These are phyloP conservation scores for Drosophila falleni DNA, from an alignment of 2,888 invertebrate genomes.

Conservation along the genomic window DNA sequence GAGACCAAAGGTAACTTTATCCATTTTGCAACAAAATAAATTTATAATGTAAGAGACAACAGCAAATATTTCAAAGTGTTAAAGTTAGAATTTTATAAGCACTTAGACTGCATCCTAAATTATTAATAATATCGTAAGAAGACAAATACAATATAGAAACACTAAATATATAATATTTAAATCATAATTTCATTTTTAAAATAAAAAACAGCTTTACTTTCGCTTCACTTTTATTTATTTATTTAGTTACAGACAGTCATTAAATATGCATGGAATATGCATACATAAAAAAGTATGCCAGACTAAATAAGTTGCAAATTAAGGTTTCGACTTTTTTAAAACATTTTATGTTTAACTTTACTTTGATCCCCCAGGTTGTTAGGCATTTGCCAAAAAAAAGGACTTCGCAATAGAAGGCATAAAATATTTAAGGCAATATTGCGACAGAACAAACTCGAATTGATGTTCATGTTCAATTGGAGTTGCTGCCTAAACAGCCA, in stretches of 20 bases:
- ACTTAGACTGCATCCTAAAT: not conserved
- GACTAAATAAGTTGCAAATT: constrained; percentile 24
- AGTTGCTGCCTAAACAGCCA: constrained; percentile 47
- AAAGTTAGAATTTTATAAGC: not conserved
- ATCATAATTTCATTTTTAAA: too few species aligned
- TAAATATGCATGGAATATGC: constrained; percentile 7
- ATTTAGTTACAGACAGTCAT: not conserved
- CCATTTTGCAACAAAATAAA: constrained; percentile 5
- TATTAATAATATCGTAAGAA: not conserved
- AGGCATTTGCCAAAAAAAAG: not conserved
- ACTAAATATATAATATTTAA: too few species aligned
- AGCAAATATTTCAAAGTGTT: not conserved
- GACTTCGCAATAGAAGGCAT: constrained; percentile 35
- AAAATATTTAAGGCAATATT: constrained; percentile 70
- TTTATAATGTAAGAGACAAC: not conserved
- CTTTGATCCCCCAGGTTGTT: constrained; percentile 1
- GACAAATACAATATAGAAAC: not conserved
- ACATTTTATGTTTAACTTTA: constrained; percentile 12
- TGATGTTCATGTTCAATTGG: constrained; percentile 66
- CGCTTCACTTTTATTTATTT: not conserved
- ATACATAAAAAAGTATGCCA: not conserved
- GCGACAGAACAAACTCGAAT: constrained; percentile 57
- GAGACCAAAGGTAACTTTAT: constrained; percentile 17
- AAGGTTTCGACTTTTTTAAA: constrained; percentile 19
- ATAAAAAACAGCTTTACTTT: not conserved